phyloP scores from a whole-genome alignment of 2,888 invertebrate genomes.

The Athrips mouffetella region DNA sequence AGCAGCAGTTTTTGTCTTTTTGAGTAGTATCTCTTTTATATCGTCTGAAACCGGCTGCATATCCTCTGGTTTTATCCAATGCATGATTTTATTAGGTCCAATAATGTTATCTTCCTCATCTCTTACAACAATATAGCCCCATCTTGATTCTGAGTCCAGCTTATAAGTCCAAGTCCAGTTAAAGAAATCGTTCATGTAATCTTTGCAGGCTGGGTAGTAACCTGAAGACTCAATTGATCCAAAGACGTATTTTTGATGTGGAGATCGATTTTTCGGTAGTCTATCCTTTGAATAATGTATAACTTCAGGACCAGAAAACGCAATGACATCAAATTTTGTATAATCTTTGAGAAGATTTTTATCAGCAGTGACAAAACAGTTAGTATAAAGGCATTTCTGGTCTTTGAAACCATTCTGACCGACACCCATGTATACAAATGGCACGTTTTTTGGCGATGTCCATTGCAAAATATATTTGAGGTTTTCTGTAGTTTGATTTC shows the following conservation, averaged over 20 bases:
- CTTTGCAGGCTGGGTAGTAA: conserved; percentile 46
- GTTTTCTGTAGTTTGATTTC: neutral
- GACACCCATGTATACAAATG: conserved; percentile 33
- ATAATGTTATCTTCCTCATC: no score
- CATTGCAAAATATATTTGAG: conserved; percentile 40
- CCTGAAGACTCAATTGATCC: conserved; percentile 52
- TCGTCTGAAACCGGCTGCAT: conserved; percentile 39
- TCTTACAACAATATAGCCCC: no score
- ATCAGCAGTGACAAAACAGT: conserved; percentile 39
- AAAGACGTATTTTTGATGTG: no score
- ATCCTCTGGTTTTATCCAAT: no score
- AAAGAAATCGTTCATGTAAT: conserved; percentile 44
- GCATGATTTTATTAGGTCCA: no score
- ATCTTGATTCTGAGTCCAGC: conserved; percentile 50
- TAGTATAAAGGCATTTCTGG: conserved; percentile 34
- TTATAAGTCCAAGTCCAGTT: conserved; percentile 67
- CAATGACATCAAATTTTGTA: conserved; percentile 38
- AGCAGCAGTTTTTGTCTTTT: conserved; percentile 44
- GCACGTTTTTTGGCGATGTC: conserved; percentile 32
- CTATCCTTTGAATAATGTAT: no score
- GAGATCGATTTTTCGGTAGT: no score
- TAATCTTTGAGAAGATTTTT: conserved; percentile 25
- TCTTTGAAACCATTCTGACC: conserved; percentile 33
- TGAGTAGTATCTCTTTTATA: neutral
- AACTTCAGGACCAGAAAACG: conserved; percentile 28